Evolutionary conservation across 1,140 invertebrate genomes (phyloP), one percentile per base, ranked within the genome.

Genomic region (Danaus melanippus): DNA sequence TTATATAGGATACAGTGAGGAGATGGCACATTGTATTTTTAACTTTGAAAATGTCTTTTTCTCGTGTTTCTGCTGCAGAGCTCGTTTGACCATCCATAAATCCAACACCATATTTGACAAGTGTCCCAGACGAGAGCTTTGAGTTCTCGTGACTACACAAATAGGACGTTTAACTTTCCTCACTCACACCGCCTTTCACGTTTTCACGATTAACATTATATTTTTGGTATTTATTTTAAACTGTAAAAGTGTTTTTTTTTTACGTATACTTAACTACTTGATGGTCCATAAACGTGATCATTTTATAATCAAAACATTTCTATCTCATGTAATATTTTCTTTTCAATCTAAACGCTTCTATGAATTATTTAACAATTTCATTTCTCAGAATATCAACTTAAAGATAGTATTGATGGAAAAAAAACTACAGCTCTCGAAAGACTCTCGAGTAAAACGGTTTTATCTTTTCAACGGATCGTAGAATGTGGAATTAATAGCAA

Each of bases 71-170:
- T 21, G 41, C n/a, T 12, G 39, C 49, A 41, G 40, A 50, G 17
- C 42, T 50, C 40, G 49, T 42, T 40, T 42, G 49, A 10, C n/a
- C 32, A 15, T 39, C 40, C 21, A 45, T 12, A 43, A 64, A 70
- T 69, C 54, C 54, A 60, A 60, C 60, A 63, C 63, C 58, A 60
- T 67, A 64, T 68, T 58, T 61, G 71, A 62, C 57, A 62, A 57
- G 65, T 74, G 66, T 68, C 68, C 12, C 47, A 32, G 50, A 53
- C 50, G 56, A 48, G 66, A 64, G 68, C 60, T 57, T 72, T 67
- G 68, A 62, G 73, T 70, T 69, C 68, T 56, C 46, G 50, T 54
- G 61, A 52, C 66, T 71, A 76, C 71, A 72, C 78, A 82, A 79
- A 82, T 73, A 71, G 58, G 56, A 56, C 67, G 65, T 76, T 76